Evolutionary conservation across 37 sponge, comb jelly and placozoan species (phyloP).

Genomic region (Chondrilla cf. caribensis): DNA sequence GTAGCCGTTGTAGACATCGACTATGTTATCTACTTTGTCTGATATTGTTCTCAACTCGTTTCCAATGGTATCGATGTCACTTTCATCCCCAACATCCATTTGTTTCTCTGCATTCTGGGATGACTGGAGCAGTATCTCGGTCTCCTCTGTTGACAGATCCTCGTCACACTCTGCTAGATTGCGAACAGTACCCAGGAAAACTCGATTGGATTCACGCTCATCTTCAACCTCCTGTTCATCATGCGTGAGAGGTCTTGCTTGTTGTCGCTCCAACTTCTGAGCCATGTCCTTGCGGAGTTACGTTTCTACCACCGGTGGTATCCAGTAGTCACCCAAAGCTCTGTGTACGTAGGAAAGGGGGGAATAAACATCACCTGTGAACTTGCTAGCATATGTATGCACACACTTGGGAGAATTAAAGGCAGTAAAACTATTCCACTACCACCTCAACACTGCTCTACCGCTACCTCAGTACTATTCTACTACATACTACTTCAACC

Average conservation of each 20-base stretch:
- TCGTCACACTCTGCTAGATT: not conserved
- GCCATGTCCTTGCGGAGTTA: too few species aligned
- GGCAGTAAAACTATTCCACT: too few species aligned
- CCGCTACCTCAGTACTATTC: not conserved
- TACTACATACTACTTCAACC: not conserved
- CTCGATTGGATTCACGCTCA: not conserved
- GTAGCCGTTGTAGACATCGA: not conserved
- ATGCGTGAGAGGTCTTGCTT: not conserved
- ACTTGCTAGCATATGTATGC: too few species aligned
- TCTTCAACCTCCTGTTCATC: not conserved
- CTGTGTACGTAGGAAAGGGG: too few species aligned
- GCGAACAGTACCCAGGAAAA: not conserved
- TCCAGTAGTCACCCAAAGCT: too few species aligned
- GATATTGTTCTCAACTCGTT: not conserved
- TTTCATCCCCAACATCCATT: not conserved
- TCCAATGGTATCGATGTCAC: not conserved
- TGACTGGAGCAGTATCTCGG: not conserved
- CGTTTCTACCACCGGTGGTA: too few species aligned
- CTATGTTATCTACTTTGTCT: conserved; percentile 3
- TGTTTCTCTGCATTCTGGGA: not conserved
- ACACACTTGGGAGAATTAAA: too few species aligned
- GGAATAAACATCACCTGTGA: too few species aligned
- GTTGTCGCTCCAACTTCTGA: not conserved
- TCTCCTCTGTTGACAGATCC: not conserved
- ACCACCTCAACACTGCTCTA: too few species aligned